Base-by-base conservation (phyloP, 2,888 invertebrate species). In the Pristionchus arcanus region DNA sequence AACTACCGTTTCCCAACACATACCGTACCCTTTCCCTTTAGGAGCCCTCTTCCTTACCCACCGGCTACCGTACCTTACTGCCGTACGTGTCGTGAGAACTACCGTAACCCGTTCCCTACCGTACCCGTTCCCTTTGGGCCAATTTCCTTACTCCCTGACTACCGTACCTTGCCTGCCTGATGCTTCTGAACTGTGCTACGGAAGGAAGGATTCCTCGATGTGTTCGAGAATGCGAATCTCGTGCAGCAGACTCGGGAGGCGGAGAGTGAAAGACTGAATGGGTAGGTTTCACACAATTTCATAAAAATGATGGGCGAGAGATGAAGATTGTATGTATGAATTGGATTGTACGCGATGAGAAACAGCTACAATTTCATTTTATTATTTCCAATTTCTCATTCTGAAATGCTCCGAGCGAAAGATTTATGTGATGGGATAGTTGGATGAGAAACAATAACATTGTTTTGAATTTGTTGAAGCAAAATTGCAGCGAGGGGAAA, bases 331-430 rank as follows among this genome's bases (percentile, higher is more conserved):
- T 2, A 34, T 34, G 71, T 34, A 28, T 71, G 71, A 31, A 81
- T 49, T 15, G 77, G 77, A 37, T 37, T 53, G n/a, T 11, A 34
- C 42, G 16, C 31, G 13, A 9, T 21, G 34, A 91, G 66, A 28
- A 87, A 71, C 77, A 77, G 71, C 74, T 91, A 91, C 59, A 91
- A n/a, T 37, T 84, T 59, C 37, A 91, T 87, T n/a, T 34, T n/a
- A 59, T 53, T 11, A 16, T 28, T 63, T 21, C 25, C 25, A 25
- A 21, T 63, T 63, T 63, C 63, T 25, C 42, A 49, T 49, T 49
- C 42, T 11, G 42, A 49, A 49, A 49, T 49, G 42, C 42, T 49
- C 42, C 42, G 11, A 13, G 42, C 4, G 42, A 49, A 49, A 49
- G 9, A 49, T 49, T 49, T 7, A 49, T 49, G 42, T 49, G 42